phyloP scores from a whole-genome alignment of 2,888 invertebrate genomes.

The Acrobasis consociella region DNA sequence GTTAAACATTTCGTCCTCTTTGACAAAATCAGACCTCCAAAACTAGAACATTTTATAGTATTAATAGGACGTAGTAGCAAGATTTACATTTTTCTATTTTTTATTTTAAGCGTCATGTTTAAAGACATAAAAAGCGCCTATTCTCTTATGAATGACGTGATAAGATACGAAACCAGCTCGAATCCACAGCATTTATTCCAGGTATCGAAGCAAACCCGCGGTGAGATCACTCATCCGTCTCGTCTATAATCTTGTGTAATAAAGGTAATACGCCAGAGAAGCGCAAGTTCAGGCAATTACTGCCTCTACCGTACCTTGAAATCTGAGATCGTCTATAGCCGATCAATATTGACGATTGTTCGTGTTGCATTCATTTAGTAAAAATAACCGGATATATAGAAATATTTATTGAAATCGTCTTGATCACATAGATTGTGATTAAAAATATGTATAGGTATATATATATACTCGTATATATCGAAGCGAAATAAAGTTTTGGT shows the following conservation, averaged over 20 bases:
- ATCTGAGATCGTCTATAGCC: conserved; percentile 35
- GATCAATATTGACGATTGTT: conserved; percentile 29
- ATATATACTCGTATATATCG: too few relatives aligned
- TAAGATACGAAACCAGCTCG: not conserved
- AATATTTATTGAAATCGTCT: not conserved
- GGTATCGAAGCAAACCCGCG: conserved; percentile 24
- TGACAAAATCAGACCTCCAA: too few relatives aligned
- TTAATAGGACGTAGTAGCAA: too few relatives aligned
- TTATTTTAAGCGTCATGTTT: too few relatives aligned
- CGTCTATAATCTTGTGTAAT: conserved; percentile 62
- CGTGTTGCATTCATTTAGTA: conserved; percentile 3
- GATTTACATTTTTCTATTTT: too few relatives aligned
- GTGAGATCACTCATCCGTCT: conserved; percentile 41
- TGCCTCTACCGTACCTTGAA: conserved; percentile 39
- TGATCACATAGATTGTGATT: too few relatives aligned
- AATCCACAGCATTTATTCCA: conserved; percentile 12
- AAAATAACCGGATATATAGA: not conserved
- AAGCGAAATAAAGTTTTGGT: too few relatives aligned
- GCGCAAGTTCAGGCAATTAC: conserved; percentile 49
- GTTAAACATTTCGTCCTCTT: too few relatives aligned
- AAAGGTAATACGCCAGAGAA: conserved; percentile 44
- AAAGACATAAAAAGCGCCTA: not conserved
- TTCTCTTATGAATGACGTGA: not conserved
- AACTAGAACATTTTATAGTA: too few relatives aligned
- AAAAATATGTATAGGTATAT: too few relatives aligned